These are phyloP conservation scores for Perca flavescens DNA, from an alignment of 2,113 vertebrate genomes.

Conservation along the genomic window DNA sequence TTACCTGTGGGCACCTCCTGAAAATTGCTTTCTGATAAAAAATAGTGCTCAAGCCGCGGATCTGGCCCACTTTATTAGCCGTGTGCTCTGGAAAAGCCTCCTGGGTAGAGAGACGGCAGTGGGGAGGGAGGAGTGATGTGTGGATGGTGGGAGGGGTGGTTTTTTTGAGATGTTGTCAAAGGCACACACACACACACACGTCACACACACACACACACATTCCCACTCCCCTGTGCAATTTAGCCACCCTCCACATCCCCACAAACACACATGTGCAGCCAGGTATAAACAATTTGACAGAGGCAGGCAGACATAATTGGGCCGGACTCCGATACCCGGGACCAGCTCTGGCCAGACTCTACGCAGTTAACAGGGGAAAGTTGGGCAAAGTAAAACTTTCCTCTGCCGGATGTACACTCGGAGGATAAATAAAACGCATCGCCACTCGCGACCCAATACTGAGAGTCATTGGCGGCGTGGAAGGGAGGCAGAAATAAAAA, in stretches of 20 bases:
- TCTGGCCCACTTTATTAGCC: constrained; percentile 86
- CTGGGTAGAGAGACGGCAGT: constrained; percentile 64
- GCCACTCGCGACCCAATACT: constrained; percentile 28
- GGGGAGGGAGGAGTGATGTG: constrained; percentile 39
- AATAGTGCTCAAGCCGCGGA: constrained; percentile 80
- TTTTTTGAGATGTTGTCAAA: constrained; percentile 40
- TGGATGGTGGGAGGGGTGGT: background rate
- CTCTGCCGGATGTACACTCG: constrained; percentile 30
- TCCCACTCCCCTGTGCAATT: constrained; percentile 54
- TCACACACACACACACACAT: constrained; percentile 16
- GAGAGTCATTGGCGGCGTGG: constrained; percentile 5
- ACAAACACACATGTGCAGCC: constrained; percentile 74
- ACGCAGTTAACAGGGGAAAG: constrained; percentile 65
- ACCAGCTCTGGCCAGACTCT: constrained; percentile 57
- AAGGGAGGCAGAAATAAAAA: constrained; percentile 9
- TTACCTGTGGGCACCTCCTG: constrained; percentile 80
- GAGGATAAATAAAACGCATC: constrained; percentile 45
- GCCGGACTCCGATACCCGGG: constrained; percentile 61
- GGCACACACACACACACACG: background rate
- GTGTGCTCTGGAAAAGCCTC: constrained; percentile 78
- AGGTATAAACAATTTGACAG: constrained; percentile 81
- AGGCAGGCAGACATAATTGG: constrained; percentile 80
- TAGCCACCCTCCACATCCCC: constrained; percentile 55
- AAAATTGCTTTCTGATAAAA: constrained; percentile 85
- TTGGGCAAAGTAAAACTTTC: constrained; percentile 65